Conservation (phyloP, 2,113 vertebrate genomes). For the Poicephalus gulielmi region DNA sequence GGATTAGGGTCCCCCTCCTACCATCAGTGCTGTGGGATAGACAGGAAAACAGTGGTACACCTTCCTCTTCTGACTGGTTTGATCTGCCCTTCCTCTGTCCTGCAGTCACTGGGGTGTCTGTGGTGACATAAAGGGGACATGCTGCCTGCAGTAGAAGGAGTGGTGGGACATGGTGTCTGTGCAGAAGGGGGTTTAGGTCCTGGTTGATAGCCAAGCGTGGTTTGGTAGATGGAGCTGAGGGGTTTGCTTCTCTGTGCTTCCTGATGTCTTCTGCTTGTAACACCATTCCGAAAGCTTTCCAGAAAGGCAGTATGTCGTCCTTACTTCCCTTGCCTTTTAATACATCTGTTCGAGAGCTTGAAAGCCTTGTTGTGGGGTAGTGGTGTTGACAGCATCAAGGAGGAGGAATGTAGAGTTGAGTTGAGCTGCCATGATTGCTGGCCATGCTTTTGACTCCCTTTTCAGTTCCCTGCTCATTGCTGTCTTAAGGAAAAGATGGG, state of each 20-base stretch:
- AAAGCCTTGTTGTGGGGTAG: not conserved
- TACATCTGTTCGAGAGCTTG: not conserved
- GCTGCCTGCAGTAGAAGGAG: not conserved
- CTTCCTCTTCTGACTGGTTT: not conserved
- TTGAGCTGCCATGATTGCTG: not conserved
- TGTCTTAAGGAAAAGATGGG: not conserved
- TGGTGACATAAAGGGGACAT: not conserved
- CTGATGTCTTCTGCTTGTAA: not conserved
- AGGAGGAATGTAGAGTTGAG: not conserved
- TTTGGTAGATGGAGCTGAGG: not conserved
- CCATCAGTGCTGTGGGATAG: not conserved
- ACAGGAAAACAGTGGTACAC: rapidly evolving
- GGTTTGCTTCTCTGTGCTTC: not conserved
- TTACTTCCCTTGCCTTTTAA: not conserved
- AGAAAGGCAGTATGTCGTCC: not conserved
- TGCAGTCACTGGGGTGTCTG: rapidly evolving
- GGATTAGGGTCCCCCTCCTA: not conserved
- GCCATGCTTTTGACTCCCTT: not conserved
- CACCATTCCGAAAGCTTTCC: not conserved
- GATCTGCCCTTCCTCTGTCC: not conserved
- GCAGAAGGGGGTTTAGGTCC: not conserved
- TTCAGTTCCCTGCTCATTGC: not conserved
- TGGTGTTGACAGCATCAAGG: not conserved
- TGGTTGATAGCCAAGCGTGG: rapidly evolving
- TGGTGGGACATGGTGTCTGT: not conserved